Evolutionary conservation across 1,140 invertebrate species (phyloP), one percentile per base, ranked within the genome.

Genomic region (Neodiprion fabricii): DNA sequence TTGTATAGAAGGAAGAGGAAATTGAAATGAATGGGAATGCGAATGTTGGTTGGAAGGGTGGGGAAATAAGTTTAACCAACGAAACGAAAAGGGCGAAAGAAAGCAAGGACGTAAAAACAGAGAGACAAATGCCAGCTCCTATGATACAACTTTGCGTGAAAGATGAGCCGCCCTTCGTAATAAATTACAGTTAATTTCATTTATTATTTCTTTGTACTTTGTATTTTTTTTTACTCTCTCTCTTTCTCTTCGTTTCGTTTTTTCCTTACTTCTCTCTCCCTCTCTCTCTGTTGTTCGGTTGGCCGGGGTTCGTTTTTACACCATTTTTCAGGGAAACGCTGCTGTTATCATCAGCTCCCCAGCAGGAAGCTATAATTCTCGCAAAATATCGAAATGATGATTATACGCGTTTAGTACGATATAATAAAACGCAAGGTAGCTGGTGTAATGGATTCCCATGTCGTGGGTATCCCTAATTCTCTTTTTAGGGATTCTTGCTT

Each of bases 361-460:
- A 61, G 53, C n/a, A 61, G 53, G 53, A 61, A 61, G 53, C 53
- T 9, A 61, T 61, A 61, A 61, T 61, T 61, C 53, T 61, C 9
- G 28, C 28, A 61, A 17, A 12, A 61, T 61, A 14, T 61, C 53
- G 9, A 9, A 61, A 61, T 61, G 53, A 61, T 61, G 53, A 61
- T 14, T 61, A 61, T 17, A 40, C 5, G 2, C 28, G 28, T 40
- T 40, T 40, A 40, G 28, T 40, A 40, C 5, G 5, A 40, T 40
- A 40, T 40, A 40, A 40, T 2, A 40, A 40, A 40, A 40, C 28
- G 28, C 28, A 40, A 40, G 28, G 28, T 40, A 40, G 28, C 28
- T 40, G 28, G 53, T 14, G 53, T 61, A 61, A 61, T 14, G 53
- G 53, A 61, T 61, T 61, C n/a, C 53, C 5, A 61, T 61, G 7